phyloP scores from a whole-genome alignment of 2,888 invertebrate genomes.

The Endotricha flammealis region DNA sequence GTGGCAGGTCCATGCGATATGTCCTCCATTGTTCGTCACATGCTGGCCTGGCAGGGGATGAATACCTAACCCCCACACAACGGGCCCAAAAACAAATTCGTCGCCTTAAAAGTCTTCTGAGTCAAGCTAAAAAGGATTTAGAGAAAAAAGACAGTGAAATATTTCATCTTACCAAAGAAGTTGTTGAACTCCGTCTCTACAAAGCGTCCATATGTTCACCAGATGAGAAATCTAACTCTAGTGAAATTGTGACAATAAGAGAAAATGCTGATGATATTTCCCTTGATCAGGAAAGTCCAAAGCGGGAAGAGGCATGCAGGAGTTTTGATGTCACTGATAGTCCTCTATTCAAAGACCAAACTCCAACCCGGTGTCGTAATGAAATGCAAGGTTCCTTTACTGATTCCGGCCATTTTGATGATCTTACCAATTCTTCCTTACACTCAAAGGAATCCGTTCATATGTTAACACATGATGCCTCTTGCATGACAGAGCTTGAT shows the following conservation, averaged over 20 bases:
- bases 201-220: slow-evolving; percentile 89
- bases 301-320: slow-evolving; percentile 54
- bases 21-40: slow-evolving; percentile 91
- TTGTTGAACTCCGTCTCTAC: slow-evolving; percentile 88
- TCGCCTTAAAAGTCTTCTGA: slow-evolving; percentile 84
- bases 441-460: slow-evolving; percentile 86
- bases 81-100: slow-evolving; percentile 89
- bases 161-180: slow-evolving; percentile 85
- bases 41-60: slow-evolving; percentile 86
- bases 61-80: slow-evolving; percentile 93
- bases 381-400: slow-evolving; percentile 88
- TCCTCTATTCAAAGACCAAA: slow-evolving; percentile 64
- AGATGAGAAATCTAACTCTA: slow-evolving; percentile 88
- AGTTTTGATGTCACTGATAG: slow-evolving; percentile 70
- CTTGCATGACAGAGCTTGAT: slow-evolving; percentile 69
- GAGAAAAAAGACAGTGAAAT: slow-evolving; percentile 91
- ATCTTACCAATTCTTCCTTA: slow-evolving; percentile 85
- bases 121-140: slow-evolving; percentile 85
- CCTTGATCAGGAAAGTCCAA: slow-evolving; percentile 51
- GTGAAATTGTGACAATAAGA: slow-evolving; percentile 85
- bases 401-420: slow-evolving; percentile 93
- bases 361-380: slow-evolving; percentile 64
- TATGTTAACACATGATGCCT: slow-evolving; percentile 74
- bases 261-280: slow-evolving; percentile 79
- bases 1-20: slow-evolving; percentile 85